Base-by-base conservation (phyloP, 2,888 invertebrate genomes). In the Linnaemya vulpina region DNA sequence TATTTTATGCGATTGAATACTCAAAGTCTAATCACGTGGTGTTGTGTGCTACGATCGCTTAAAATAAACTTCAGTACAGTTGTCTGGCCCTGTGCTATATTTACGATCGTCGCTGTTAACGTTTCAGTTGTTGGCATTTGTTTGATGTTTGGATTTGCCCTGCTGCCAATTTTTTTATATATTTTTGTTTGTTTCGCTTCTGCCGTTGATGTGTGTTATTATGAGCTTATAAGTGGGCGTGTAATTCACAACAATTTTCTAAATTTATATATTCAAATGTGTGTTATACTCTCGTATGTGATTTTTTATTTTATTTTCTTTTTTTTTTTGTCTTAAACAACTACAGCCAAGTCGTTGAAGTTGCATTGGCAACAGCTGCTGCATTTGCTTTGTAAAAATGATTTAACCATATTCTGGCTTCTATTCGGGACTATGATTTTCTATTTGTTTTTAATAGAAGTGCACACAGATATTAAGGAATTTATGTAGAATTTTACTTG, bases 141-240 rank as follows among this genome's bases (percentile, higher is more conserved):
- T 76, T 80, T 67, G 25, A n/a, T 49, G 55, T 40, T 40, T 11
- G 40, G 11, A 40, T 40, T 40, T 55, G 35, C 40, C 40, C 55
- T 51, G 55, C 30, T 71, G 35, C n/a, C 60, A 43, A 30, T 80
- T 70, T 38, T 77, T 81, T 62, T 43, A 40, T n/a, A n/a, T n/a
- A 63, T 43, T 58, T 25, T 38, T 35, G 43, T 0, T 58, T 63
- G 68, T 62, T 70, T 78, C 62, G 25, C 43, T 46, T 35, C 71
- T 71, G 53, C 11, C 55, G 58, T 55, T 79, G 55, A 60, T 83
- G 49, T 83, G 65, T 80, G 65, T 79, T 80, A 77, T 86, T 83
- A 83, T 81, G 68, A 53, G 80, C 76, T 86, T 79, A 81, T 87
- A 87, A 87, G 83, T 87, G 86, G 80, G 82, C 87, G 86, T 87